Base-by-base conservation (phyloP, 1,140 invertebrate species). In the Drosophila prosaltans region DNA sequence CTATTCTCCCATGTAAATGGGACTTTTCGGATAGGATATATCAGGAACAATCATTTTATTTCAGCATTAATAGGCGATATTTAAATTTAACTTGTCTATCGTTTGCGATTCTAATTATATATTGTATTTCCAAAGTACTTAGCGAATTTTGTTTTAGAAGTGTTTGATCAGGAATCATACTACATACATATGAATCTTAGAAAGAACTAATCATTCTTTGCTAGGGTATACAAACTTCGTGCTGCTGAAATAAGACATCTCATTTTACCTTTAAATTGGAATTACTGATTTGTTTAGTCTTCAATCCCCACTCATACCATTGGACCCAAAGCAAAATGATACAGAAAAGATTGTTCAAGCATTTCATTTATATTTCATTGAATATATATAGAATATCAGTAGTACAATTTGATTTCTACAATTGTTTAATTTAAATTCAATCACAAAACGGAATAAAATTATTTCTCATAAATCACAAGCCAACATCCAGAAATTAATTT, bases 391-490 rank as follows among this genome's bases (percentile, higher is more conserved):
- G 57, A 24, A 4, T 59, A 24, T 40, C 39, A 21, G 28, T 32
- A 16, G 32, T 51, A 51, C 45, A 51, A 21, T 59, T 24, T 59
- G 21, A 32, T 39, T 39, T 39, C 32, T 59, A 40, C 21, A 40
- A 64, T 69, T 73, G n/a, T 48, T 41, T 57, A 36, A 54, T 65
- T 30, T 57, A 65, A 61, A 59, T 54, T 72, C 55, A 65, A 73
- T 40, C 54, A 69, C 63, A 40, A 61, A 28, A 60, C 30, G n/a
- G 67, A 63, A 63, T 58, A 66, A 55, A 54, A 30, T 60, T 72
- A 59, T 54, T 69, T 51, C 59, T 74, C 43, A 59, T 39, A 65
- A 77, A 77, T 77, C 74, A 77, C 74, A 77, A 64, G 43, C 40
- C 51, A 43, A 57, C 21, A 59, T 58, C 61, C 48, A 65, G 57